Percentiles rank a stretch among this genome's conserved stretches.
Evolutionary conservation across 37 sponge, comb jelly and placozoan species (phyloP).

Genomic region (Oscarella lobularis): DNA sequence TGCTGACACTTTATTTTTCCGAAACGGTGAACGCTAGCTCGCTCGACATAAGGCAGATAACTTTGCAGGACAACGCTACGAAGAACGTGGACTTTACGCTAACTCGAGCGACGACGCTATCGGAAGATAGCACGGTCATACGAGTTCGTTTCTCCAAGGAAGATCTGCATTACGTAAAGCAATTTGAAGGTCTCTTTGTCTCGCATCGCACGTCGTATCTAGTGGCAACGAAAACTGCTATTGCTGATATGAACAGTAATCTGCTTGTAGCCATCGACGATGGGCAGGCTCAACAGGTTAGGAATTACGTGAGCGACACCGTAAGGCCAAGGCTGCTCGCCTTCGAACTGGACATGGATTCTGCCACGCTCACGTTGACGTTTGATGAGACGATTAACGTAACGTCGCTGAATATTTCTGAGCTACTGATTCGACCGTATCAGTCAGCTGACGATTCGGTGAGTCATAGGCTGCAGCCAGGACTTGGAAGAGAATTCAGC

Average conservation of each 20-base stretch:
- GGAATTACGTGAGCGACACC: slow-evolving; percentile 17
- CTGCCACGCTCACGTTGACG: slow-evolving; percentile 27
- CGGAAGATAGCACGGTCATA: slow-evolving; percentile 36
- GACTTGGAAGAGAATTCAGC: neutral
- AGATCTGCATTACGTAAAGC: slow-evolving; percentile 64
- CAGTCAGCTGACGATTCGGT: slow-evolving; percentile 16
- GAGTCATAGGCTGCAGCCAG: slow-evolving; percentile 37
- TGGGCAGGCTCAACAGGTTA: slow-evolving; percentile 22
- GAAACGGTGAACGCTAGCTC: slow-evolving; percentile 64
- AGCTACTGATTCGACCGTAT: slow-evolving; percentile 39
- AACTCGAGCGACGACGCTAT: slow-evolving; percentile 44
- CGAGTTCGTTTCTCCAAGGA: slow-evolving; percentile 23
- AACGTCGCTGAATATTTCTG: slow-evolving; percentile 26
- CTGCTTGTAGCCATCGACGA: slow-evolving; percentile 28
- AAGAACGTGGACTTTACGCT: slow-evolving; percentile 26
- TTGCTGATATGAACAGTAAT: slow-evolving; percentile 46
- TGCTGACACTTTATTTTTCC: slow-evolving; percentile 51
- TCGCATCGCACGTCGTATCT: slow-evolving; percentile 31
- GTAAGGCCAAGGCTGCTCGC: slow-evolving; percentile 25
- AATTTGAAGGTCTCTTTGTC: slow-evolving; percentile 28
- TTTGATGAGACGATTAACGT: slow-evolving; percentile 66
- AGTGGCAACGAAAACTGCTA: slow-evolving; percentile 16
- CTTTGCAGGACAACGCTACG: slow-evolving; percentile 44
- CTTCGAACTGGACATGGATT: slow-evolving; percentile 49
- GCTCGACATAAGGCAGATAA: slow-evolving; percentile 32